phyloP scores from a whole-genome alignment of 2,113 vertebrate genomes.

The Arvicanthis niloticus region DNA sequence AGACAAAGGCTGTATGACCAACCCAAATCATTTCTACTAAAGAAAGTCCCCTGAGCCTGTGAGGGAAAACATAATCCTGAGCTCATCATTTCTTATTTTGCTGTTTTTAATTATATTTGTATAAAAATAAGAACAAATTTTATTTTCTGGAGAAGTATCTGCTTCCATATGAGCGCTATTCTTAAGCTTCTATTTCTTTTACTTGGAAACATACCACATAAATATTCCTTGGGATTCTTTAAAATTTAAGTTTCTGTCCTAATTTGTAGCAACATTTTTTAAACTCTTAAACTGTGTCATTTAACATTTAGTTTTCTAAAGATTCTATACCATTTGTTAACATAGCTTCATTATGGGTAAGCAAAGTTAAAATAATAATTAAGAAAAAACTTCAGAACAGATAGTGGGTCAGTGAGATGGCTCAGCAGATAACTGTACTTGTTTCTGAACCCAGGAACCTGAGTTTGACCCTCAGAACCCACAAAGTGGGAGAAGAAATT shows the following conservation, averaged over 20 bases:
- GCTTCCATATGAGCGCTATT: not conserved
- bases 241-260: not conserved
- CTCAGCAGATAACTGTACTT: not conserved
- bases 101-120: not conserved
- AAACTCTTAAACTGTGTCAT: not conserved
- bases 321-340: not conserved
- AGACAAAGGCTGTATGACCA: too few relatives aligned
- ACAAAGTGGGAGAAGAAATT: not conserved
- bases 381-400: not conserved
- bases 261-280: not conserved
- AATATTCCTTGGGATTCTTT: not conserved
- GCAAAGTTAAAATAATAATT: not conserved
- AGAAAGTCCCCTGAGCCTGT: not conserved
- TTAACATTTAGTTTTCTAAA: not conserved
- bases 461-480: not conserved
- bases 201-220: not conserved
- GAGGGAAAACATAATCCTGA: not conserved
- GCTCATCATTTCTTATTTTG: not conserved
- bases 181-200: not conserved
- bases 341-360: too few relatives aligned
- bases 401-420: not conserved
- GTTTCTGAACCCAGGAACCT: not conserved
- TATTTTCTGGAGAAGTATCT: not conserved
- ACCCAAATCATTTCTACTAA: too few relatives aligned
- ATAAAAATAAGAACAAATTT: not conserved